phyloP scores from a whole-genome alignment of 2,888 invertebrate species.

The Nymphalis polychloros region DNA sequence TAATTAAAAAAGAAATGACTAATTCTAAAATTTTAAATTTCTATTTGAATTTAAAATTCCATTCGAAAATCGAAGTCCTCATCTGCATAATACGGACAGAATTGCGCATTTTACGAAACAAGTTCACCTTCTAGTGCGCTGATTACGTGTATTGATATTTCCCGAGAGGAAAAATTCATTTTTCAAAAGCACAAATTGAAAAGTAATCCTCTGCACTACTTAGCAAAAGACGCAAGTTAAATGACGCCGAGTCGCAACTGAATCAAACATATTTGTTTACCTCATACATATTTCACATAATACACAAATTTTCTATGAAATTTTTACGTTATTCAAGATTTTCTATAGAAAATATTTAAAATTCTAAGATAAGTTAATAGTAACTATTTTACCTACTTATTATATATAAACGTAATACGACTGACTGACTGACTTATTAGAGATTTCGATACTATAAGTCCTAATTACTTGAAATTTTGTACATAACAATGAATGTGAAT shows the following conservation, averaged over 20 bases:
- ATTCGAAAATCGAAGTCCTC: neutral
- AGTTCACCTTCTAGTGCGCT: slow-evolving; percentile 1
- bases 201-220: slow-evolving; percentile 30
- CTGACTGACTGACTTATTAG: too few relatives aligned
- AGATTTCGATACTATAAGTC: too few relatives aligned
- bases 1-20: too few relatives aligned
- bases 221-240: slow-evolving; percentile 19
- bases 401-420: neutral
- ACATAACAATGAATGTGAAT: too few relatives aligned
- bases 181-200: slow-evolving; percentile 29
- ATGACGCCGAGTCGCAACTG: slow-evolving; percentile 25
- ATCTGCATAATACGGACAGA: neutral
- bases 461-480: too few relatives aligned
- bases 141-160: slow-evolving; percentile 28
- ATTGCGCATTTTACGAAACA: neutral
- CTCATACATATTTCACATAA: slow-evolving; percentile 23
- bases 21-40: neutral
- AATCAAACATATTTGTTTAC: slow-evolving; percentile 27
- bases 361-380: neutral
- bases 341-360: slow-evolving; percentile 17
- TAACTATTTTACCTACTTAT: neutral
- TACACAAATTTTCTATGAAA: slow-evolving; percentile 23
- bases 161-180: slow-evolving; percentile 21
- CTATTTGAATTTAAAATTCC: neutral
- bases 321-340: slow-evolving; percentile 22